Evolutionary conservation across 2,888 invertebrate genomes (phyloP).

Genomic region (Patella depressa): DNA sequence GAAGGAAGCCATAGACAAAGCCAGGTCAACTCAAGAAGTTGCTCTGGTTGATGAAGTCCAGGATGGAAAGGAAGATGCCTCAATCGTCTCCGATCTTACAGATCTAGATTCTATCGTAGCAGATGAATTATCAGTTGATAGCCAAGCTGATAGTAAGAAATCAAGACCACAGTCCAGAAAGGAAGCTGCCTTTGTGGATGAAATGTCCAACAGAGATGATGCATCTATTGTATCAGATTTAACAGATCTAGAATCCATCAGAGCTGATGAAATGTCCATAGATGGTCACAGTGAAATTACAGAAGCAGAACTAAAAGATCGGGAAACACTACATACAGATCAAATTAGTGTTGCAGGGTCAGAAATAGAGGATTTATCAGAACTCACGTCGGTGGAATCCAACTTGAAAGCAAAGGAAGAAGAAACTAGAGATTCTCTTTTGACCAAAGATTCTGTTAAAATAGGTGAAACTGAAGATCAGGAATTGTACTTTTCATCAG

Average conservation of each 20-base stretch:
- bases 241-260: background rate
- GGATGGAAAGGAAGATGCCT: background rate
- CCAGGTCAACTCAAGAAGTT: background rate
- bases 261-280: background rate
- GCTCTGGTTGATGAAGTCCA: background rate
- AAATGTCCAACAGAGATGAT: background rate
- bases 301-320: background rate
- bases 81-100: background rate
- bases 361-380: background rate
- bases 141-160: background rate
- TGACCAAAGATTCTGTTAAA: background rate
- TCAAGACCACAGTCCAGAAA: background rate
- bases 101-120: background rate
- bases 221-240: background rate
- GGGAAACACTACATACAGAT: background rate
- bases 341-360: background rate
- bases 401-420: conserved; percentile 16
- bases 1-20: background rate
- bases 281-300: background rate
- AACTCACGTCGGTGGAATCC: background rate
- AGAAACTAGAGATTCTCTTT: background rate
- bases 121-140: background rate
- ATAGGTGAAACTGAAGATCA: background rate
- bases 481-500: background rate
- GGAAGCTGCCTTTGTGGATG: background rate